Evolutionary conservation across 2,888 invertebrate species (phyloP).

Genomic region (Asteroscopus sphinx): DNA sequence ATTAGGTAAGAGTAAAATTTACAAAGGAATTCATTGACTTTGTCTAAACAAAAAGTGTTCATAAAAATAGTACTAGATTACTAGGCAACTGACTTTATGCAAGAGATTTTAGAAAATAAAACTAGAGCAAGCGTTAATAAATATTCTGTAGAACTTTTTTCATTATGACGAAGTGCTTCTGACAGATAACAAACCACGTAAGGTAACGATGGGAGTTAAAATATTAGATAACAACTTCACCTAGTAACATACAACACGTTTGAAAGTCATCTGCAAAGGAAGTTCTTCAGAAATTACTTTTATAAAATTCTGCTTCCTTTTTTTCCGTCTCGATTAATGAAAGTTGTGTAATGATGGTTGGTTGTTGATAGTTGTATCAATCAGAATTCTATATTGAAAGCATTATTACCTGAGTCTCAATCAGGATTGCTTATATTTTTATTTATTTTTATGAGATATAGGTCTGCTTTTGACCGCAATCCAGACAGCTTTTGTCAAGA

Average conservation of each 20-base stretch:
- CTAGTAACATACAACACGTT: neutral
- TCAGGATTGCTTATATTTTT: too few species aligned
- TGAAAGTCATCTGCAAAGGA: neutral
- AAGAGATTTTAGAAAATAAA: constrained; percentile 4
- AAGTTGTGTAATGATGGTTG: too few species aligned
- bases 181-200: neutral
- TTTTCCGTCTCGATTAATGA: too few species aligned
- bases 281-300: too few species aligned
- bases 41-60: neutral
- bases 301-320: too few species aligned
- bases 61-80: neutral
- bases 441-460: too few species aligned
- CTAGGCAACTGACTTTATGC: neutral
- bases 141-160: constrained; percentile 10
- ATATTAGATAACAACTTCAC: neutral
- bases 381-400: too few species aligned
- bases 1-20: constrained; percentile 4
- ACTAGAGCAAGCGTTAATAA: neutral
- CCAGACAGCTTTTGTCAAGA: too few species aligned
- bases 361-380: too few species aligned
- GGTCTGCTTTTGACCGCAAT: too few species aligned
- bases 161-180: constrained; percentile 2
- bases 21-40: neutral
- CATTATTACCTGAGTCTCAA: too few species aligned
- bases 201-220: neutral